Percentiles rank a stretch among this genome's conserved stretches.
Evolutionary conservation across 2,797 vertebrate genomes (phyloP).

Genomic region (Malacoctenus gilli): DNA sequence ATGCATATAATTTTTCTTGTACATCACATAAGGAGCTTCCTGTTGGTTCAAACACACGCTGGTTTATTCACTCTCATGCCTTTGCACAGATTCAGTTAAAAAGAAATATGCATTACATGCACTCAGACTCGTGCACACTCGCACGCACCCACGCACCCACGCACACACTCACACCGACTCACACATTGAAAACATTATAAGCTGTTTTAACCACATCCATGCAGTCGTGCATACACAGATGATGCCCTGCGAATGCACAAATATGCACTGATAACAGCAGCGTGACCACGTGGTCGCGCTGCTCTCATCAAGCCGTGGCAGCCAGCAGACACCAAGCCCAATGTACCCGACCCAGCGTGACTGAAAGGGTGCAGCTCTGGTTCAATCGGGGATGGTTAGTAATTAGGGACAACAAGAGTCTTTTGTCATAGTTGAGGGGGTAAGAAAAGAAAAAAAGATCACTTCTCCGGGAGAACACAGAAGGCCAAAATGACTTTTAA

Average conservation of each 20-base stretch:
- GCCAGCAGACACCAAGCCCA: constrained; percentile 72
- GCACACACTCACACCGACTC: constrained; percentile 7
- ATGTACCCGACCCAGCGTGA: constrained; percentile 59
- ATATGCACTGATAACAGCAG: constrained; percentile 70
- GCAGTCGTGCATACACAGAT: constrained; percentile 71
- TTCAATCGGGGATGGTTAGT: constrained; percentile 13
- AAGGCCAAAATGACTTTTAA: constrained; percentile 36
- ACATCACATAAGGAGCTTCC: constrained; percentile 99
- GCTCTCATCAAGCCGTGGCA: constrained; percentile 69
- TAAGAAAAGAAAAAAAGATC: no score
- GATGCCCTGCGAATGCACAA: constrained; percentile 70
- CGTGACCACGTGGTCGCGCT: constrained; percentile 53
- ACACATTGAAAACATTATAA: constrained; percentile 48
- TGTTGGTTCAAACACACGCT: constrained; percentile 89
- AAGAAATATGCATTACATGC: constrained; percentile 71
- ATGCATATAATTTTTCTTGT: constrained; percentile 98
- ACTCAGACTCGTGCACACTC: constrained; percentile 53
- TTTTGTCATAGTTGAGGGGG: background rate
- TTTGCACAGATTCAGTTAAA: constrained; percentile 54
- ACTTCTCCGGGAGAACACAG: constrained; percentile 29
- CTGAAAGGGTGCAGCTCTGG: constrained; percentile 35
- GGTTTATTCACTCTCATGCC: constrained; percentile 80
- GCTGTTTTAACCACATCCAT: constrained; percentile 63
- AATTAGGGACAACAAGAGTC: background rate
- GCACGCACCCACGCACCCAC: constrained; percentile 1